phyloP scores from a whole-genome alignment of 1,140 invertebrate genomes.

The Caenorhabditis tropicalis region DNA sequence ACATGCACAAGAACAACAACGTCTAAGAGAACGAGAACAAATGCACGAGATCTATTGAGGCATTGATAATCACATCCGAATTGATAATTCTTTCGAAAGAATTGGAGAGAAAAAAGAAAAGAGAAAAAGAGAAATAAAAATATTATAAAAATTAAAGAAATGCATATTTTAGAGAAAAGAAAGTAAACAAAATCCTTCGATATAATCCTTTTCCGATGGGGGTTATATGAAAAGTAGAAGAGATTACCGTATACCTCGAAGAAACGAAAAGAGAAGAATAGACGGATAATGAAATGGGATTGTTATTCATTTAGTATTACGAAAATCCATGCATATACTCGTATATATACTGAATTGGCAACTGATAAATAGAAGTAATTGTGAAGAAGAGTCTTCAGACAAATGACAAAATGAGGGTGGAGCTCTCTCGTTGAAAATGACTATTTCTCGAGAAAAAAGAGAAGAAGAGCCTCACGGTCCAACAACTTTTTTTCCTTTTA shows the following conservation, averaged over 20 bases:
- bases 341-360: neutral
- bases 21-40: constrained; percentile 42
- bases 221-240: neutral
- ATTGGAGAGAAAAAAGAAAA: neutral
- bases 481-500: neutral
- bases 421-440: too few species aligned
- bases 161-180: neutral
- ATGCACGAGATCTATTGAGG: constrained; percentile 47
- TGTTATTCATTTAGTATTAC: neutral
- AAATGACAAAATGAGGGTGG: neutral
- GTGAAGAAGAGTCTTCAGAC: neutral
- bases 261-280: neutral
- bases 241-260: neutral
- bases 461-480: neutral
- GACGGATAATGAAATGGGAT: neutral
- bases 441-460: too few species aligned
- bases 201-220: neutral
- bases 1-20: constrained; percentile 48
- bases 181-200: neutral
- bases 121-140: neutral
- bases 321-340: neutral
- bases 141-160: constrained; percentile 7
- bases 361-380: constrained; percentile 33
- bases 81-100: constrained; percentile 27
- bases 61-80: constrained; percentile 32